Conservation (phyloP, 35 echinoderm and acorn worm species). For the Stichopus chloronotus region DNA sequence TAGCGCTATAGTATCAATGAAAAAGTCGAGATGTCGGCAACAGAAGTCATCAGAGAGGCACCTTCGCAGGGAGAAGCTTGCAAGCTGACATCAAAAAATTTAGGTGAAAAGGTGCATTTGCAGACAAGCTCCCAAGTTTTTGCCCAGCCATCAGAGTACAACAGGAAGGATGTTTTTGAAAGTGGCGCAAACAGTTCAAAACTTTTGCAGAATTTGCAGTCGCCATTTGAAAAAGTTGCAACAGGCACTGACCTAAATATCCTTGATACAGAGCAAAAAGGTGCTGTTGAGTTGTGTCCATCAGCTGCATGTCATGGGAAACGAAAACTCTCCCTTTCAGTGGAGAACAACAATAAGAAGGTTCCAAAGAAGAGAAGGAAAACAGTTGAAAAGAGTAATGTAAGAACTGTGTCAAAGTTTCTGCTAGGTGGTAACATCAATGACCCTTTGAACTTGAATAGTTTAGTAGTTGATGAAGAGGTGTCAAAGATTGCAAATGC, state of each 20-base stretch:
- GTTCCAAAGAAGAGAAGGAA: slow-evolving; percentile 72
- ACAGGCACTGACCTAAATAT: not conserved
- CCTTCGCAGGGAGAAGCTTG: slow-evolving; percentile 33
- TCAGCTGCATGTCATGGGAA: slow-evolving; percentile 22
- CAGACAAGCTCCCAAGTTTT: slow-evolving; percentile 10
- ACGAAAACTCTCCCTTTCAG: slow-evolving; percentile 38
- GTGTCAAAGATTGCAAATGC: slow-evolving; percentile 76
- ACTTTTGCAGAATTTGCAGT: not conserved
- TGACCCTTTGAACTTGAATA: slow-evolving; percentile 97
- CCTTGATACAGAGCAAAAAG: slow-evolving; percentile 5
- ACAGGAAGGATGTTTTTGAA: not conserved
- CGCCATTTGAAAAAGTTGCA: not conserved
- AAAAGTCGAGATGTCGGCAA: slow-evolving; percentile 37
- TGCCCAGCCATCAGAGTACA: slow-evolving; percentile 27
- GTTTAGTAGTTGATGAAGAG: slow-evolving; percentile 76
- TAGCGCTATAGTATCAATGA: not conserved
- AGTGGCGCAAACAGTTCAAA: not conserved
- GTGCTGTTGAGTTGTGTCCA: not conserved
- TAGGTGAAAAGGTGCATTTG: slow-evolving; percentile 52
- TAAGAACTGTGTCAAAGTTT: slow-evolving; percentile 69
- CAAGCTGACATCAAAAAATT: slow-evolving; percentile 47
- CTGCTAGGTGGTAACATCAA: slow-evolving; percentile 84
- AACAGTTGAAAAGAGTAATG: slow-evolving; percentile 64
- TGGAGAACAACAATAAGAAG: slow-evolving; percentile 59
- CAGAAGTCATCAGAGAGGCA: slow-evolving; percentile 24